Base-by-base conservation (phyloP, 1,140 invertebrate species). In the Plectus sambesii region DNA sequence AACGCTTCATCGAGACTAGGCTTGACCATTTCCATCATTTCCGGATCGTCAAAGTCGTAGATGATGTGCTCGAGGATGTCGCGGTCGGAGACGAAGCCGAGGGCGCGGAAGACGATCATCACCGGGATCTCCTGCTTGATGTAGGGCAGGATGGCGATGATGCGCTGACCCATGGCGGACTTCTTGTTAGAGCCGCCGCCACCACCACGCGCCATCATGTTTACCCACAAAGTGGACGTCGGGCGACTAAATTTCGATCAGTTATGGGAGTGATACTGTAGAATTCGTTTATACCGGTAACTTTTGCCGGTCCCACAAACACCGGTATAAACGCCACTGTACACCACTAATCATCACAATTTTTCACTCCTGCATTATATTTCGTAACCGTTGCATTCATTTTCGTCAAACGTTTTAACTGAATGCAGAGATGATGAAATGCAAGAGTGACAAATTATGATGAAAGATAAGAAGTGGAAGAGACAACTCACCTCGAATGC, bases 11-110 rank as follows among this genome's bases (percentile, higher is more conserved):
- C 93, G 37, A 98, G 73, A 0, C 89, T 96, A 3, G 93, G 93
- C 72, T 98, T 98, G 0, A 80, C 89, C 89, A 98, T 96, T 78
- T 98, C 93, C 89, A 97, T 97, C 89, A 98, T 96, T 77, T 98
- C 92, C 22, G 87, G 89, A 74, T 98, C 92, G 72, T 96, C 86
- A 75, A 96, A 96, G 63, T 97, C 92, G 71, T 97, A 97, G 61
- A 97, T 96, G 46, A 97, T 96, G 64, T 97, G 92, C 68, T 97
- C 93, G 5, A 98, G 73, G 63, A 98, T 98, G 73, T 98, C 93
- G 63, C 93, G 77, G 73, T 98, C 93, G 20, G 92, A 90, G 29
- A 98, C 93, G 75, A 98, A 98, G 17, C 93, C 93, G 19, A 96
- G 73, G 22, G 90, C 90, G 53, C 79, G 62, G 67, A 98, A 98